Base-by-base conservation (phyloP, 1,140 invertebrate species). In the Heliothis subflexa region DNA sequence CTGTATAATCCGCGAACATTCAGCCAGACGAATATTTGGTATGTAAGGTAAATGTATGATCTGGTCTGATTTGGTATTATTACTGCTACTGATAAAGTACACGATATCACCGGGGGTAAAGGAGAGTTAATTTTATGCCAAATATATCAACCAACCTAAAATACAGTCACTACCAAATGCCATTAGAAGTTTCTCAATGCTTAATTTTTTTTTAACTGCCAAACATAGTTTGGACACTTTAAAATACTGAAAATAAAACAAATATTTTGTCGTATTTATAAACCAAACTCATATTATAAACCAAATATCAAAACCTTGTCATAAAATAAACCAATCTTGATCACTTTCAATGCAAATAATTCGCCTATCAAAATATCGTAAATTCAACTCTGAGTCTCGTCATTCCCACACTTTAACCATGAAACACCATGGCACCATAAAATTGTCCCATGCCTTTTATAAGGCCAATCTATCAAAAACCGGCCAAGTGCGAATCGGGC, bases 11-110 rank as follows among this genome's bases (percentile, higher is more conserved):
- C 59, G 57, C 21, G 14, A 18, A 62, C 33, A 21, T 52, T 61
- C 45, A 49, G 45, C 59, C 14, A 70, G 45, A 52, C 66, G 18
- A 57, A 21, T 14, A 74, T 74, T 74, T 61, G 72, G 55, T 75
- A 64, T 75, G 73, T 61, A 62, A 75, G 64, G 73, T 61, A 62
- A 75, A 75, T 75, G 73, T 64, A 64, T 54, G 73, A 52, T 75
- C 21, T n/a, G 47, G 25, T 21, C 52, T 64, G 47, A 52, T 64
- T 12, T 64, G 21, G 33, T 75, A n/a, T 50, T 50, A 70, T 21
- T 16, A 11, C 47, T 50, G 21, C 18, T 70, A 5, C 28, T 28
- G 21, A 70, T 13, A 50, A 49, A 16, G 47, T 18, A 47, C 47
- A 52, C 47, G 62, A 40, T 40, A 40, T 66, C 62, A 52, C 18